phyloP scores from a whole-genome alignment of 1,140 invertebrate genomes.

The Eupeodes corollae region DNA sequence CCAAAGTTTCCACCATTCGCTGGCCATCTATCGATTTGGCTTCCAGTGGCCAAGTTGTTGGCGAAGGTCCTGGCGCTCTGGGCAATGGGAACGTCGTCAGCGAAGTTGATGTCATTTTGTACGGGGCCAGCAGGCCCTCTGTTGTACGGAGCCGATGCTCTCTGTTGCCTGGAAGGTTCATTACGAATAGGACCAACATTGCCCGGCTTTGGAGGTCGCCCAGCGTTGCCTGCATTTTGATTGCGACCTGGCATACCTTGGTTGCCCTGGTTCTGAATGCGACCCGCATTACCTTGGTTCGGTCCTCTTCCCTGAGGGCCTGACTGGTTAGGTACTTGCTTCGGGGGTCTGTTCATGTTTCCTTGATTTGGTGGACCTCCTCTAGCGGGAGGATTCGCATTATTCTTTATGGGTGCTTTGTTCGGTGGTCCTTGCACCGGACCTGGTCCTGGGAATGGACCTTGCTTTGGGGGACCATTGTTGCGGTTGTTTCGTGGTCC shows the following conservation, averaged over 20 bases:
- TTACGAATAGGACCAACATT: constrained; percentile 2
- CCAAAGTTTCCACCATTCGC: constrained; percentile 19
- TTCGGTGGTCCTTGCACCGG: constrained; percentile 3
- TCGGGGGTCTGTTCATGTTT: constrained; percentile 14
- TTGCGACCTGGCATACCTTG: not conserved
- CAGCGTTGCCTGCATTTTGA: constrained; percentile 7
- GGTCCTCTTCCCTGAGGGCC: constrained; percentile 15
- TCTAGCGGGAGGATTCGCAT: not conserved
- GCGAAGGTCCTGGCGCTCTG: not conserved
- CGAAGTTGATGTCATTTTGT: not conserved
- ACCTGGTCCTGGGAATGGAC: constrained; percentile 13
- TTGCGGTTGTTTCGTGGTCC: too few relatives aligned
- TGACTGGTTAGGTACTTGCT: constrained; percentile 9
- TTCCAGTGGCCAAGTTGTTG: not conserved
- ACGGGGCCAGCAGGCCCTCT: constrained; percentile 11
- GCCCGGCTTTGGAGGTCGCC: constrained; percentile 9
- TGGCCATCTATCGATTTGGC: constrained; percentile 14
- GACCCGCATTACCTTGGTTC: constrained; percentile 22
- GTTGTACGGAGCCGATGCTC: constrained; percentile 26
- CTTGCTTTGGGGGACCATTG: too few relatives aligned
- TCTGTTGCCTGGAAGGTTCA: constrained; percentile 16
- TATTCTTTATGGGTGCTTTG: constrained; percentile 11
- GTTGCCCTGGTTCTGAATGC: constrained; percentile 14
- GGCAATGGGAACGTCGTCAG: not conserved
- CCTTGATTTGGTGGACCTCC: not conserved